Evolutionary conservation across 2,888 invertebrate species (phyloP).

Genomic region (Adelognathus sp.): DNA sequence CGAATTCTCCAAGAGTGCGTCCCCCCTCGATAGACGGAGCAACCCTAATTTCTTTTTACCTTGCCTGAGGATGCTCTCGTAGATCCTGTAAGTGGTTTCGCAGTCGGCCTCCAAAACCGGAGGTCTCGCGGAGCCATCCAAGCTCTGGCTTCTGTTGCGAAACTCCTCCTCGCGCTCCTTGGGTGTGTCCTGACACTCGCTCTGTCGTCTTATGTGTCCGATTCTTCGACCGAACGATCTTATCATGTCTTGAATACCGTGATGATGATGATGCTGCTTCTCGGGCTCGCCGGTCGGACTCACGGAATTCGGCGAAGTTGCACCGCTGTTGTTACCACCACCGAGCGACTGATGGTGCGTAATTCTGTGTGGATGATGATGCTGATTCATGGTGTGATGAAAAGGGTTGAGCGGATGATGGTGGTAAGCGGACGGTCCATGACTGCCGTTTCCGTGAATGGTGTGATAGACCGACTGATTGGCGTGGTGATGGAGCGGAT

Average conservation of each 20-base stretch:
- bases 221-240: constrained; percentile 89
- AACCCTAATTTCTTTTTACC: constrained; percentile 81
- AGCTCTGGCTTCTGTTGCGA: constrained; percentile 89
- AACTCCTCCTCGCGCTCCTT: constrained; percentile 85
- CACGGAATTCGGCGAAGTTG: constrained; percentile 70
- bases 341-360: constrained; percentile 68
- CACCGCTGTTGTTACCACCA: constrained; percentile 57
- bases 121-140: constrained; percentile 84
- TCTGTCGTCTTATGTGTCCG: constrained; percentile 86
- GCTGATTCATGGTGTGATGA: constrained; percentile 21
- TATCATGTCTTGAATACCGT: constrained; percentile 90
- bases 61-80: constrained; percentile 89
- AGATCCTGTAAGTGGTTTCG: constrained; percentile 91
- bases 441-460: constrained; percentile 72
- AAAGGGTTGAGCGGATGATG: constrained; percentile 13
- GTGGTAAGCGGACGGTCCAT: constrained; percentile 64
- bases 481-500: constrained; percentile 72
- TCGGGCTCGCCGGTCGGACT: constrained; percentile 74
- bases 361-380: constrained; percentile 75
- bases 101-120: constrained; percentile 86
- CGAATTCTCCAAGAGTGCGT: too few species aligned
- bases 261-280: constrained; percentile 83
- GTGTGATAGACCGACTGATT: constrained; percentile 79
- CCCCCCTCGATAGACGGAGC: too few species aligned
- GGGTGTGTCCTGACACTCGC: constrained; percentile 84